Percentiles rank a stretch among this genome's conserved stretches.
These are phyloP conservation scores for Crotalus viridis DNA, from an alignment of 2,113 vertebrate species.

Conservation along the genomic window DNA sequence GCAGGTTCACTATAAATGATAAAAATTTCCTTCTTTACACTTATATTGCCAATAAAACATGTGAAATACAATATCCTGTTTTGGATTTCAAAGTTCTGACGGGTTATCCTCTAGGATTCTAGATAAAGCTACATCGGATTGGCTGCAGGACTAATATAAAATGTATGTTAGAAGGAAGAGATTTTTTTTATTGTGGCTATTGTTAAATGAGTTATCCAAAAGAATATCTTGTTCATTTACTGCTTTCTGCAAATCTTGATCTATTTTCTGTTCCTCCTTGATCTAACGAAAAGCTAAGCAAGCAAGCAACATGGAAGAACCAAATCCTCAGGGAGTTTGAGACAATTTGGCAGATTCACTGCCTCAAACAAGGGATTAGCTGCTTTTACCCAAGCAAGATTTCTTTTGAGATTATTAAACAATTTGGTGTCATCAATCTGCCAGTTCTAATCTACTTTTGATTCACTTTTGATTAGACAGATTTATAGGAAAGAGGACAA, in stretches of 20 bases:
- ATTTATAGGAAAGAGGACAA: neutral
- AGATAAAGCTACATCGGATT: neutral
- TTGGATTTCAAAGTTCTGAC: neutral
- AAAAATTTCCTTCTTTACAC: neutral
- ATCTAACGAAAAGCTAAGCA: neutral
- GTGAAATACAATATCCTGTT: neutral
- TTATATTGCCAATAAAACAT: neutral
- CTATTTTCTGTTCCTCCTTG: neutral
- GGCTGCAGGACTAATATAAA: neutral
- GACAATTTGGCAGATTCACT: neutral
- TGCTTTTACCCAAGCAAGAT: neutral
- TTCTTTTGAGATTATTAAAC: neutral
- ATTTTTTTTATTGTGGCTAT: neutral
- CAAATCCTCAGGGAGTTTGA: neutral
- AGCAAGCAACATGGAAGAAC: neutral
- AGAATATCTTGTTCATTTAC: neutral
- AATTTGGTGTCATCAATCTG: neutral
- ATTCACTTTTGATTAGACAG: neutral
- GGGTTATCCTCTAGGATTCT: neutral
- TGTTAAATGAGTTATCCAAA: neutral
- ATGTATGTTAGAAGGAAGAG: neutral
- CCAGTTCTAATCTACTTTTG: neutral
- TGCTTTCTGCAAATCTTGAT: neutral
- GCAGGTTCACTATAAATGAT: neutral
- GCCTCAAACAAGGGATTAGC: neutral